phyloP scores from a whole-genome alignment of 2,888 invertebrate genomes.

The Drosophila pegasa region DNA sequence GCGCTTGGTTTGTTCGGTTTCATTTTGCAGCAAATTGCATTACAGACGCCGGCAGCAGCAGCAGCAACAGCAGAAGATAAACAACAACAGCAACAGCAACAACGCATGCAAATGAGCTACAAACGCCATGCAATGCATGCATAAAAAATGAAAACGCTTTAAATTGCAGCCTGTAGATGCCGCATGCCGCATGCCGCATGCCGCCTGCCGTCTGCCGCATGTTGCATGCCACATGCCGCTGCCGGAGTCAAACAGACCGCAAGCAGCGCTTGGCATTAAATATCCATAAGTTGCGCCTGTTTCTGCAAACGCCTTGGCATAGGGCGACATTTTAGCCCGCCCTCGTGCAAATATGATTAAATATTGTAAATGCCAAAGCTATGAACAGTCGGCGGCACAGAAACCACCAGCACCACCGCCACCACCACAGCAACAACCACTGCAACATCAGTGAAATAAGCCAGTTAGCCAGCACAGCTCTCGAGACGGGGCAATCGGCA shows the following conservation, averaged over 20 bases:
- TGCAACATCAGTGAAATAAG: constrained; percentile 5
- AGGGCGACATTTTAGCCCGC: constrained; percentile 38
- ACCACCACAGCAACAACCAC: constrained; percentile 11
- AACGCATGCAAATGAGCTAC: constrained; percentile 77
- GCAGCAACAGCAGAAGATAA: constrained; percentile 18
- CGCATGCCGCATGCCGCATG: constrained; percentile 25
- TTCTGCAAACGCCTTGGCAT: constrained; percentile 27
- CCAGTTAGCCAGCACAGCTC: constrained; percentile 19
- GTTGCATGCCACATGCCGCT: constrained; percentile 29
- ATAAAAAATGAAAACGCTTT: constrained; percentile 74
- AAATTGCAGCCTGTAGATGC: constrained; percentile 58
- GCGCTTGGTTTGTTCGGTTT: constrained; percentile 65
- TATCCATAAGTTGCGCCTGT: constrained; percentile 49
- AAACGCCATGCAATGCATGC: constrained; percentile 76
- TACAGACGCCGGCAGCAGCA: constrained; percentile 48
- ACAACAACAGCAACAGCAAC: constrained; percentile 49
- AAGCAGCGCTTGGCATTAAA: constrained; percentile 41
- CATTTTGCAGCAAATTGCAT: constrained; percentile 76
- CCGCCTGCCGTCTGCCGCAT: constrained; percentile 26
- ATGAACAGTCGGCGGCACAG: constrained; percentile 16
- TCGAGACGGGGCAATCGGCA: constrained; percentile 17
- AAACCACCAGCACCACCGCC: constrained; percentile 12
- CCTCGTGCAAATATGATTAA: constrained; percentile 71
- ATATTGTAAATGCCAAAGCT: constrained; percentile 78
- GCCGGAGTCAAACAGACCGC: constrained; percentile 24